Base-by-base conservation (phyloP, 2,113 vertebrate species). In the Anseranas semipalmata region DNA sequence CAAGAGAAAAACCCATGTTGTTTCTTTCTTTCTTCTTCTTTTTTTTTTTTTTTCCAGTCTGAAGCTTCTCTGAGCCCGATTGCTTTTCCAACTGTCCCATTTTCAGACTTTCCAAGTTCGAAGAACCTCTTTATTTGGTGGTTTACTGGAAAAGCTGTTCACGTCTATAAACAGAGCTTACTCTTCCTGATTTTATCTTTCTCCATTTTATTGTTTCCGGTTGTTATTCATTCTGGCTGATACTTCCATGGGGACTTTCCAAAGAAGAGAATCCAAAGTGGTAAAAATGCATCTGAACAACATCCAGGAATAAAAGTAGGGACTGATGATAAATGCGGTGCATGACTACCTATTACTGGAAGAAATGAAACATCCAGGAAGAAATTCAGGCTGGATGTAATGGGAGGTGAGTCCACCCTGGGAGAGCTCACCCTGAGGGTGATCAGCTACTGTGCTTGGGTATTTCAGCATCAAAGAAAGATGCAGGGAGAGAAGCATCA, bases 181-280 rank as follows among this genome's bases (percentile, higher is more conserved):
- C 22, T 20, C 89, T 60, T 87, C 87, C 96, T 95, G 97, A 97
- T 90, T 96, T 96, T 97, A 97, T 70, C 85, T 89, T 53, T 94
- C 43, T 3, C 89, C 28, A 7, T 86, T 93, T 97, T 84, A 93
- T 92, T 95, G 92, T 81, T 97, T 97, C 96, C 95, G 94, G 96
- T 93, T 93, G 90, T 95, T 97, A 20, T 35, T 89, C 87, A 65
- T 77, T 74, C 90, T 88, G 91, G 79, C 52, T 1, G 16, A 91
- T 75, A 84, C 81, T 85, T 93, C 87, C 5, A 20, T 1, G 0
- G 98, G 98, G 98, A 96, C 97, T 98, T 98, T 98, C 98, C 97
- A n/a, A 85, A 96, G 76, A 85, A 66, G 83, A 30, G 28, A 80
- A 52, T 65, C 62, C 46, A 53, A 77, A 85, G 39, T 15, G 30